phyloP scores from a whole-genome alignment of 2,888 invertebrate genomes.

The Cheilosia urbana region DNA sequence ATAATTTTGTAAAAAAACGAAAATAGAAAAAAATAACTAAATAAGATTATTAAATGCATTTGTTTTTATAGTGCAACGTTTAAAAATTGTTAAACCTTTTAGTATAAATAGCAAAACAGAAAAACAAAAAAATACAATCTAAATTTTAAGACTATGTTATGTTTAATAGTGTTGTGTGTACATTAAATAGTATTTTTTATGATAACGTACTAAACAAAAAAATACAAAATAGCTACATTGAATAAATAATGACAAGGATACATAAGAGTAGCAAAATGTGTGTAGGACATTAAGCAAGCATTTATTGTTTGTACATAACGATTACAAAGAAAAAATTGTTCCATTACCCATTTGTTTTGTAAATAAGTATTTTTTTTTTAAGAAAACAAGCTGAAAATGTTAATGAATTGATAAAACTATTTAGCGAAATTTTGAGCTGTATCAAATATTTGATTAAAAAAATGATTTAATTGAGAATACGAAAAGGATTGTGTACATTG shows the following conservation, averaged over 20 bases:
- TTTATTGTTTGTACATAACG: constrained; percentile 22
- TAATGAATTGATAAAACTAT: constrained; percentile 63
- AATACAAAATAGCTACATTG: constrained; percentile 9
- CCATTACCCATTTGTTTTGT: constrained; percentile 12
- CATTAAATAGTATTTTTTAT: constrained; percentile 63
- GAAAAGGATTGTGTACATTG: constrained; percentile 53
- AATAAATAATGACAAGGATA: constrained; percentile 9
- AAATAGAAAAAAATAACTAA: constrained; percentile 8
- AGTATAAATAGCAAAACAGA: constrained; percentile 22
- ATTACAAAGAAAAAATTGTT: constrained; percentile 9
- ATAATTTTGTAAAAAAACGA: constrained; percentile 53
- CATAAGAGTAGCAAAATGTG: constrained; percentile 44
- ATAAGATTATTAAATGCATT: constrained; percentile 40
- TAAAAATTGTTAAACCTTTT: constrained; percentile 66
- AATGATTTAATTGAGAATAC: constrained; percentile 5
- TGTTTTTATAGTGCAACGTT: constrained; percentile 70
- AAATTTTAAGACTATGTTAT: constrained; percentile 37
- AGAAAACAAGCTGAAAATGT: constrained; percentile 8
- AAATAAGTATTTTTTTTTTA: neutral
- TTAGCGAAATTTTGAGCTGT: constrained; percentile 28
- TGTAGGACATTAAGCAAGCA: constrained; percentile 26
- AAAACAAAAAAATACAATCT: constrained; percentile 16
- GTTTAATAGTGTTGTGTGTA: constrained; percentile 61
- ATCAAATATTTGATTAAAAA: constrained; percentile 19
- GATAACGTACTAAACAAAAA: constrained; percentile 36